These are phyloP conservation scores for Virgularia gustaviana DNA, from an alignment of 92 coral and sea anemone genomes.

Conservation along the genomic window DNA sequence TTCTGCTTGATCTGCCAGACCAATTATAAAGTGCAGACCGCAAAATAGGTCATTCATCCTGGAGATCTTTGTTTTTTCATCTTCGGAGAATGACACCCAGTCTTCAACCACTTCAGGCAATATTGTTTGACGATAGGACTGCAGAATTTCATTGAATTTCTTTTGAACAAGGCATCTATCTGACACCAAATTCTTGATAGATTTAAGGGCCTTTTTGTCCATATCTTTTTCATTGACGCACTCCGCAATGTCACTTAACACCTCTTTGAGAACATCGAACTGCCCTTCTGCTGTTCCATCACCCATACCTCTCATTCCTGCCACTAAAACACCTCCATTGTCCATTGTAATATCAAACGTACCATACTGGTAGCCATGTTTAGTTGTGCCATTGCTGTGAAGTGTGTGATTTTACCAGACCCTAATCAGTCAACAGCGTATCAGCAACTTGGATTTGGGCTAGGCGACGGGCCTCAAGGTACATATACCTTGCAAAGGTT, in stretches of 20 bases:
- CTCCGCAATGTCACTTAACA: neutral
- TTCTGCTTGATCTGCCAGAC: conserved; percentile 60
- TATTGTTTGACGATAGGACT: conserved; percentile 5
- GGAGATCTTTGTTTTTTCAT: conserved; percentile 4
- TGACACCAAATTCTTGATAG: conserved; percentile 42
- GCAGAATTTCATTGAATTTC: conserved; percentile 26
- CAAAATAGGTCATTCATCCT: conserved; percentile 54
- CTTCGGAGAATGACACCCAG: conserved; percentile 14
- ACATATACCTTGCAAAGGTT: conserved; percentile 38
- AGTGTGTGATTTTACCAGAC: conserved; percentile 7
- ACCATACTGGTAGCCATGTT: conserved; percentile 16
- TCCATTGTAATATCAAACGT: conserved; percentile 26
- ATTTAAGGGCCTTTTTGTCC: conserved; percentile 7
- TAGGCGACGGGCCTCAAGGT: conserved; percentile 27
- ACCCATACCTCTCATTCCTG: conserved; percentile 23
- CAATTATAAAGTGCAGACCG: conserved; percentile 53
- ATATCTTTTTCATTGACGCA: conserved; percentile 7
- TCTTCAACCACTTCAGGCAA: conserved; percentile 37
- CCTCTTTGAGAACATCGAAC: conserved; percentile 19
- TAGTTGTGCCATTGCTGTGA: conserved; percentile 35
- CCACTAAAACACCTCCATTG: conserved; percentile 12
- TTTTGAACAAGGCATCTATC: conserved; percentile 43
- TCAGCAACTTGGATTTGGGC: conserved; percentile 48
- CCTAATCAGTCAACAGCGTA: conserved; percentile 10
- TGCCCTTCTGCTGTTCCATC: conserved; percentile 26